phyloP scores from a whole-genome alignment of 2,113 vertebrate genomes.

The Lagopus leucura region DNA sequence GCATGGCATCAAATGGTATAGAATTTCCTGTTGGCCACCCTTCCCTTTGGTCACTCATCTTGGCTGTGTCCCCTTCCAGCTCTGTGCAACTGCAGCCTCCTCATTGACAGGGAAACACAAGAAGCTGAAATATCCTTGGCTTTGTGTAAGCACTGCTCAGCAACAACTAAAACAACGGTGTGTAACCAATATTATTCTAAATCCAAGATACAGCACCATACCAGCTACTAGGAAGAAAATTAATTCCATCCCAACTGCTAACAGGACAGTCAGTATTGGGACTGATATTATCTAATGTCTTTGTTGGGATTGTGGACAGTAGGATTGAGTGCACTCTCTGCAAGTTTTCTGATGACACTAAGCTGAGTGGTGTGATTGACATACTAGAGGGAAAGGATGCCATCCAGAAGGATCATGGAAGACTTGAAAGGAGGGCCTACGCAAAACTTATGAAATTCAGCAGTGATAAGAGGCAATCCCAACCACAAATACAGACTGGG shows the following conservation, averaged over 20 bases:
- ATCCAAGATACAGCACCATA: background rate
- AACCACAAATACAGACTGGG: background rate
- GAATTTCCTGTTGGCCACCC: background rate
- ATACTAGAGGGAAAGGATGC: background rate
- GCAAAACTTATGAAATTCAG: background rate
- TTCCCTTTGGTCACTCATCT: background rate
- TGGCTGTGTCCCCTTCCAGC: background rate
- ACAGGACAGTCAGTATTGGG: background rate
- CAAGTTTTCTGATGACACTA: background rate
- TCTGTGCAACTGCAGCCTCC: background rate
- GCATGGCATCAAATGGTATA: background rate
- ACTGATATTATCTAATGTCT: background rate
- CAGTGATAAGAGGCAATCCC: background rate
- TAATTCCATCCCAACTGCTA: background rate
- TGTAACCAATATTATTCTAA: background rate
- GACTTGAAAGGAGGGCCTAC: background rate
- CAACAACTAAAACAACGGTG: background rate
- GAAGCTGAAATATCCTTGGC: background rate
- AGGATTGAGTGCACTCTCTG: background rate
- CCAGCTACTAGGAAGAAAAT: background rate
- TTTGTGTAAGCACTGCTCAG: background rate
- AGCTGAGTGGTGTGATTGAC: background rate
- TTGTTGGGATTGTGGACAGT: background rate
- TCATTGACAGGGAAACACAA: background rate
- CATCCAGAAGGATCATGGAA: background rate